Percentiles rank a stretch among this genome's conserved stretches.
These are phyloP conservation scores for Halocynthia roretzi DNA, from an alignment of 23 tunicate genomes.

Conservation along the genomic window DNA sequence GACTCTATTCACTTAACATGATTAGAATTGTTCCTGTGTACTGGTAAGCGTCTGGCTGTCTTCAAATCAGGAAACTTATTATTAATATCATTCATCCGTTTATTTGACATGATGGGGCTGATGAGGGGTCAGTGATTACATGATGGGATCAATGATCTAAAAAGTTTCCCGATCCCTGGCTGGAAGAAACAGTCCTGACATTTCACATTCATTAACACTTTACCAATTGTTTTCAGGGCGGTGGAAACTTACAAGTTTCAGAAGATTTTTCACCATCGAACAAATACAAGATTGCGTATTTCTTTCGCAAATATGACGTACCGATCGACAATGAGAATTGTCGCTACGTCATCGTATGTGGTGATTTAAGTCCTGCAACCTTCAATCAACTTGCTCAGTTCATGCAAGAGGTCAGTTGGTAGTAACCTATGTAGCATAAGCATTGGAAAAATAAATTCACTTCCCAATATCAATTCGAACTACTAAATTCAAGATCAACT, in stretches of 20 bases:
- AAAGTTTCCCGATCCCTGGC: too few species aligned
- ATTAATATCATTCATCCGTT: too few species aligned
- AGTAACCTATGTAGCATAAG: background rate
- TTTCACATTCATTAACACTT: background rate
- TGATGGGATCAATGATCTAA: too few species aligned
- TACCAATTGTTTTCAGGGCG: slow-evolving; percentile 19
- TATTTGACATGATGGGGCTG: too few species aligned
- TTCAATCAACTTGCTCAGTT: slow-evolving; percentile 75
- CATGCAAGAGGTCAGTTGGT: slow-evolving; percentile 55
- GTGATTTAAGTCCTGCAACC: slow-evolving; percentile 55
- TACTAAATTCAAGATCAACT: too few species aligned
- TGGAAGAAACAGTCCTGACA: background rate
- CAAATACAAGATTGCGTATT: slow-evolving; percentile 55
- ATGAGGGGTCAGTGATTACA: too few species aligned
- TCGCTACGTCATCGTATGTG: slow-evolving; percentile 39
- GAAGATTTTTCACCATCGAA: slow-evolving; percentile 45
- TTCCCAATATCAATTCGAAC: too few species aligned
- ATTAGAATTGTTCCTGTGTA: too few species aligned
- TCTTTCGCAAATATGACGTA: slow-evolving; percentile 35
- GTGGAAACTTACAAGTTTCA: slow-evolving; percentile 49
- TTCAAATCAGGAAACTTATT: too few species aligned
- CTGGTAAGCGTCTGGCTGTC: too few species aligned
- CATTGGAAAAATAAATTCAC: too few species aligned
- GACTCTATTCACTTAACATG: too few species aligned
- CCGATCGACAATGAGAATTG: slow-evolving; percentile 36